A percentile compares a stretch with the other conserved stretches of the same genome.
These are phyloP conservation scores for Charadrius vociferus DNA, from an alignment of 2,113 vertebrate species.

Conservation along the genomic window DNA sequence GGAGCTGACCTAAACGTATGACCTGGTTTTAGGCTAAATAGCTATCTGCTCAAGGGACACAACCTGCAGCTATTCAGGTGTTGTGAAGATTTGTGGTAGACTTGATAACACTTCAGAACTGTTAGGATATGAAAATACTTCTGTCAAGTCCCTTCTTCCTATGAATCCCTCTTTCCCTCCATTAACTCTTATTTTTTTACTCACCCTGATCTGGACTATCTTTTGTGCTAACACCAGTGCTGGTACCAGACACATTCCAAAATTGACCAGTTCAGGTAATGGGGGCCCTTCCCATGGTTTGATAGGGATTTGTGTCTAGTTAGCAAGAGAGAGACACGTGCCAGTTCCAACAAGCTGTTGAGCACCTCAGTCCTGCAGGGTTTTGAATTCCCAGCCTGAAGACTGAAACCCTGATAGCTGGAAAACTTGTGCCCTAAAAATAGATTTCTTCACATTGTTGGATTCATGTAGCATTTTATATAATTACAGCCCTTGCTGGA, in stretches of 20 bases:
- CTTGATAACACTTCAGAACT: background rate
- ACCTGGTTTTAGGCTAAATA: background rate
- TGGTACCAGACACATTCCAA: background rate
- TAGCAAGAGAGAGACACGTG: background rate
- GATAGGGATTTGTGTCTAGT: background rate
- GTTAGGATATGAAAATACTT: background rate
- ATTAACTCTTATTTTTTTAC: background rate
- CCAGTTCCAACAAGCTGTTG: background rate
- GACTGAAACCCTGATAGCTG: background rate
- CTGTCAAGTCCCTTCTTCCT: background rate
- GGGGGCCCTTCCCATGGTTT: background rate
- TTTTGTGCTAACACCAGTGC: background rate
- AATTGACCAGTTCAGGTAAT: background rate
- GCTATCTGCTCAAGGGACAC: background rate
- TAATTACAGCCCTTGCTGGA: constrained; percentile 19
- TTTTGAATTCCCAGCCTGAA: background rate
- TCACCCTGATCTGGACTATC: background rate
- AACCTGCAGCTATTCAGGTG: background rate
- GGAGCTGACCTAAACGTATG: background rate
- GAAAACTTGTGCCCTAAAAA: background rate
- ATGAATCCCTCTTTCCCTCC: background rate
- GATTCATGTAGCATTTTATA: constrained; percentile 11
- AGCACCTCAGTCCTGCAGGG: background rate
- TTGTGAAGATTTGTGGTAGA: background rate
- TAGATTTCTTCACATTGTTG: constrained; percentile 1